These are phyloP conservation scores for Osmerus mordax DNA, from an alignment of 2,113 vertebrate species.

Conservation along the genomic window DNA sequence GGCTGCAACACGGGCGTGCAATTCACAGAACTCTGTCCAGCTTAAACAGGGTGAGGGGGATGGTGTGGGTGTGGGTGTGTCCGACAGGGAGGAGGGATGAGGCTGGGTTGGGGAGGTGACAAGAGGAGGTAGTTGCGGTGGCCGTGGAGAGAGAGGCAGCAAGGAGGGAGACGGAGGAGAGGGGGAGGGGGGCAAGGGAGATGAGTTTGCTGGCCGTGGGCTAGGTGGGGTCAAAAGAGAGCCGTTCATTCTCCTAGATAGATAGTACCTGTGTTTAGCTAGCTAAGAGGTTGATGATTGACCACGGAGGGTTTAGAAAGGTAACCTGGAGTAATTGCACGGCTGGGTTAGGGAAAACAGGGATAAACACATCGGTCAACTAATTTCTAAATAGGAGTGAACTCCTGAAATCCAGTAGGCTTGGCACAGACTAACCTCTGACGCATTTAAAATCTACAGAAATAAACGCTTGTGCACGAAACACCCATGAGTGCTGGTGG, in stretches of 20 bases:
- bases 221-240: constrained; percentile 74
- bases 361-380: constrained; percentile 35
- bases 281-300: constrained; percentile 1
- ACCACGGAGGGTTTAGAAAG: constrained; percentile 29
- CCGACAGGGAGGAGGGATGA: constrained; percentile 66
- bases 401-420: not conserved
- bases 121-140: constrained; percentile 62
- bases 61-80: constrained; percentile 74
- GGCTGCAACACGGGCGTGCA: constrained; percentile 84
- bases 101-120: constrained; percentile 53
- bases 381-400: constrained; percentile 36
- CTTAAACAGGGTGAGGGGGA: constrained; percentile 80
- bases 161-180: constrained; percentile 70
- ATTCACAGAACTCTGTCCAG: constrained; percentile 92
- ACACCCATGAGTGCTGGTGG: not conserved
- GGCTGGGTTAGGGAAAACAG: constrained; percentile 18
- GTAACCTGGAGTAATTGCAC: constrained; percentile 21
- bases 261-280: not conserved
- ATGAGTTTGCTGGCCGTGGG: constrained; percentile 67
- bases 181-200: constrained; percentile 69
- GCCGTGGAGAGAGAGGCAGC: constrained; percentile 60
- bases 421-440: not conserved
- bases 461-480: not conserved
- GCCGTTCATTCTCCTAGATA: constrained; percentile 64
- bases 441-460: constrained; percentile 19